Evolutionary conservation across 1,140 invertebrate genomes (phyloP).

Genomic region (Brachystomella parvula): DNA sequence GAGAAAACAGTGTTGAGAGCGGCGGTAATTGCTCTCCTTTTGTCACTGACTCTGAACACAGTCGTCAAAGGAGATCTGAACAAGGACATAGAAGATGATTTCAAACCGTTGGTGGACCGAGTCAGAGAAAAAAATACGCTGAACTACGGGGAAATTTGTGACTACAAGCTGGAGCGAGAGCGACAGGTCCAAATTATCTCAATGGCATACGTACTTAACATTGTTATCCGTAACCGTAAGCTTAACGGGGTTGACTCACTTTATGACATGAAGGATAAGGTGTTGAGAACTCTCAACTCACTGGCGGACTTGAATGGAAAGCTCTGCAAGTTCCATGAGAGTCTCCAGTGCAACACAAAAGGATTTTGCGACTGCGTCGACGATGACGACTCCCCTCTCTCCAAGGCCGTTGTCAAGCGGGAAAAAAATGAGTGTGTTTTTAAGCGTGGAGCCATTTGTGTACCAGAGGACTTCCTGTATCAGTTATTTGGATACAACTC

Average conservation of each 20-base stretch:
- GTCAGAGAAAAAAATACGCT: not conserved
- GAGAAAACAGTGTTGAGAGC: no score
- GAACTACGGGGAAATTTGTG: not conserved
- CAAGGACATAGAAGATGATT: not conserved
- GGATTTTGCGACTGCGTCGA: slow-evolving; percentile 4
- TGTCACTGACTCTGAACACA: not conserved
- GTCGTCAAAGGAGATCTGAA: not conserved
- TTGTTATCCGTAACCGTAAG: not conserved
- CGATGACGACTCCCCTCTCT: not conserved
- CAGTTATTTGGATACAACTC: not conserved
- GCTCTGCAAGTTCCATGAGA: not conserved
- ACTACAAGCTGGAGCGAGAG: not conserved
- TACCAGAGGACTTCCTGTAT: not conserved
- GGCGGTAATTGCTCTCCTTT: not conserved
- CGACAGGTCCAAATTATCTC: not conserved
- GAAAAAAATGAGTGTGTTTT: not conserved
- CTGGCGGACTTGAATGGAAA: not conserved
- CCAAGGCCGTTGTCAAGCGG: not conserved
- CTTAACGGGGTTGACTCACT: no score
- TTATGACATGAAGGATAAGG: not conserved
- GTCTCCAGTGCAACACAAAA: not conserved
- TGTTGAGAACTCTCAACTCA: not conserved
- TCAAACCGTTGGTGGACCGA: not conserved
- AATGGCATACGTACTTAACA: not conserved
- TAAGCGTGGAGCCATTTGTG: not conserved